Evolutionary conservation across 2,113 vertebrate genomes (phyloP), one percentile per base, ranked within the genome.

Genomic region (Nipponia nippon): DNA sequence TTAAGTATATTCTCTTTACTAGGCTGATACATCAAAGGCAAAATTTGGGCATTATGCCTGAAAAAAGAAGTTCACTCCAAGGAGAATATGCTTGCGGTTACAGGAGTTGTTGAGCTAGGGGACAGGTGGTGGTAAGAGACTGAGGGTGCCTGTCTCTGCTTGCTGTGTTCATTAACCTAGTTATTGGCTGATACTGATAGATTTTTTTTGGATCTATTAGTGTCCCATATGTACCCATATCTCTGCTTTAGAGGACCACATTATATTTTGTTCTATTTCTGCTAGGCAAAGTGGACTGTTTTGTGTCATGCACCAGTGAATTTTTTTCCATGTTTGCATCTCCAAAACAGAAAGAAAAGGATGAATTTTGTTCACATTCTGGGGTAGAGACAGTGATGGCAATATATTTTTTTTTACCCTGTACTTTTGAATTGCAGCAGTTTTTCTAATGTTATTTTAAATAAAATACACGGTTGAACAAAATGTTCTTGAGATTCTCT

Each of bases 401-500:
- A 38, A 56, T 72, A 20, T 53, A 16, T 50, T 30, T 46, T 46
- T 46, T 82, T 72, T 55, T 55, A 23, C 22, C 38, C 56, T 71
- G 29, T 81, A 70, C 21, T 82, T 87, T 59, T 83, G 81, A 87
- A 62, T 92, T 81, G 49, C 55, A 90, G 83, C 63, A 75, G 67
- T 52, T 84, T 91, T n/a, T 91, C 49, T 73, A 46, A 67, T 82
- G 55, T 75, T 92, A 91, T 87, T 95, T 83, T 86, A 78, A 94
- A 77, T 75, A 50, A 83, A 87, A 78, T 79, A 87, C 10, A 11
- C 29, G 40, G 8, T 83, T 73, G 77, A 87, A 71, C 72, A 82
- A 94, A 91, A 90, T 91, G 70, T 91, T 93, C 77, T 67, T 63
- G 83, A 89, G 42, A 71, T 78, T 94, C 23, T 82, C 14, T 85